These are phyloP conservation scores for Hypercompe scribonia DNA, from an alignment of 2,888 invertebrate species.

Conservation along the genomic window DNA sequence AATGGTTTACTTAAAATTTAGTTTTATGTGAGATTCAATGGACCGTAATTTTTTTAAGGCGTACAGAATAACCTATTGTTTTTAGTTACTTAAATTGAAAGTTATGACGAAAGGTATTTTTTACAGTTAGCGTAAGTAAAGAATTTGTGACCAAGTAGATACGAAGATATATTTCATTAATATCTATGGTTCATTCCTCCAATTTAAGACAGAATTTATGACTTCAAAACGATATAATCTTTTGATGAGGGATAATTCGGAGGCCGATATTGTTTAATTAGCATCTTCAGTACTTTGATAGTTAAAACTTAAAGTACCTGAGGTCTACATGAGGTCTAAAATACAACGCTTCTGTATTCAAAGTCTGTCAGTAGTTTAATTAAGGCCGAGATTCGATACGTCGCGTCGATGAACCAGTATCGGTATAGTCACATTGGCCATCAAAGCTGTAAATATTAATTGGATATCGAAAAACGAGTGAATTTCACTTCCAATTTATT, in stretches of 20 bases:
- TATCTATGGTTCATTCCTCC: too few relatives aligned
- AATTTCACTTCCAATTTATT: constrained; percentile 39
- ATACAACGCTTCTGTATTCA: constrained; percentile 18
- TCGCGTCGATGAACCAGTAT: constrained; percentile 27
- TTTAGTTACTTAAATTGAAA: too few relatives aligned
- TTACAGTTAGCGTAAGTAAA: background rate
- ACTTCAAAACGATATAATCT: too few relatives aligned
- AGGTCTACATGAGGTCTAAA: constrained; percentile 15
- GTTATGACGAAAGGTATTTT: too few relatives aligned
- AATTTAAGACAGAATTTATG: too few relatives aligned
- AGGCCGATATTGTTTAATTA: background rate
- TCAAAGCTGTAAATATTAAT: constrained; percentile 56
- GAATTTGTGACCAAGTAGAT: background rate
- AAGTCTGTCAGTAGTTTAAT: constrained; percentile 41
- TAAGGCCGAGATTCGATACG: constrained; percentile 33
- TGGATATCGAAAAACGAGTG: constrained; percentile 55
- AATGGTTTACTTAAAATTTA: too few relatives aligned
- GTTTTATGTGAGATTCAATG: too few relatives aligned
- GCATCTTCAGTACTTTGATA: background rate
- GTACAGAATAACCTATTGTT: too few relatives aligned
- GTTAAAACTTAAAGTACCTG: background rate
- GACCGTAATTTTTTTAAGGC: too few relatives aligned
- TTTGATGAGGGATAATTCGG: background rate
- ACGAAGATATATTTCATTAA: background rate
- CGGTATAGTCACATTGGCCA: constrained; percentile 40